Evolutionary conservation across 2,113 vertebrate genomes (phyloP).

Genomic region (Saguinus imperator): DNA sequence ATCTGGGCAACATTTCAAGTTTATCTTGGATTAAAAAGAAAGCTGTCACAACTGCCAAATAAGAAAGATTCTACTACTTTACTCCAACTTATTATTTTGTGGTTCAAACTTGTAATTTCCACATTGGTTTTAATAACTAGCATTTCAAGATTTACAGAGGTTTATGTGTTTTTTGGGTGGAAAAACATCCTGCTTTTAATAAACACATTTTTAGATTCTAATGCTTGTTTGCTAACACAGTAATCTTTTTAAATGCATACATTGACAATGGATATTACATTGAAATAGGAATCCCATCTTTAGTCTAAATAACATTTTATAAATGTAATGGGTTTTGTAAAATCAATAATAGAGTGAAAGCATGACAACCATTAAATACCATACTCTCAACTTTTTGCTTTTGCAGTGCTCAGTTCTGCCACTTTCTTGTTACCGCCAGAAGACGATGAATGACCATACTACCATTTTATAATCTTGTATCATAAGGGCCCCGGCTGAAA

Average conservation of each 20-base stretch:
- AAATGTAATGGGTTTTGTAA: background rate
- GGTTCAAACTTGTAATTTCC: background rate
- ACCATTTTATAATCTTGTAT: background rate
- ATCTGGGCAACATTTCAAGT: background rate
- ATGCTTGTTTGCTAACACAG: background rate
- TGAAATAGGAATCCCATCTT: background rate
- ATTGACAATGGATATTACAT: background rate
- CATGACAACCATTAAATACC: background rate
- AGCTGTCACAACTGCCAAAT: background rate
- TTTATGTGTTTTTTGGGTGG: background rate
- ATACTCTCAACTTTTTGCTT: background rate
- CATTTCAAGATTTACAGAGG: conserved; percentile 18
- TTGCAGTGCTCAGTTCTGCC: background rate
- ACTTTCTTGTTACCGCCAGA: background rate
- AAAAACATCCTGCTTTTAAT: conserved; percentile 18
- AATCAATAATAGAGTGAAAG: background rate
- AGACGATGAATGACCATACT: background rate
- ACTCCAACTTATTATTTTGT: background rate
- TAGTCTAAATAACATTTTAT: background rate
- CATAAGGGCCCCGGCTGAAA: background rate
- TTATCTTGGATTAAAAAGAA: background rate
- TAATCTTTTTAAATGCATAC: conserved; percentile 5
- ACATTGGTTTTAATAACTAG: background rate
- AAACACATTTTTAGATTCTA: conserved; percentile 4
- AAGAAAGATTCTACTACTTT: background rate